Percentiles rank a stretch among this genome's conserved stretches.
These are phyloP conservation scores for Trissolcus japonicus DNA, from an alignment of 2,888 invertebrate genomes.

Conservation along the genomic window DNA sequence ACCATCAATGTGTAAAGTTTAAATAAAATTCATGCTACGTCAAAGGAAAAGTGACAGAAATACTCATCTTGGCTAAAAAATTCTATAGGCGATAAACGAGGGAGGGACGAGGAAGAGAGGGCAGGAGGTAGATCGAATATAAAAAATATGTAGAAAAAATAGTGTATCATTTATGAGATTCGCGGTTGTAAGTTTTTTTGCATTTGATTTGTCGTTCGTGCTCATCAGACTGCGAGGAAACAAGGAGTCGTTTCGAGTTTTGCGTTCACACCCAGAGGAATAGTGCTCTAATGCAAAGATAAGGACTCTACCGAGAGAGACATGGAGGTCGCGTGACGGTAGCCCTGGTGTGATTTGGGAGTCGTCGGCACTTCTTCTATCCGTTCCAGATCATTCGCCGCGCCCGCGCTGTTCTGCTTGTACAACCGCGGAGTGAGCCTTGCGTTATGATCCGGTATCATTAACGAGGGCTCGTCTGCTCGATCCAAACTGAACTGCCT, in stretches of 20 bases:
- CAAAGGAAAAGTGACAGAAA: too few relatives aligned
- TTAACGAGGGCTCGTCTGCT: constrained; percentile 77
- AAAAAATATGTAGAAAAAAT: constrained; percentile 57
- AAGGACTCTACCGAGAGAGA: constrained; percentile 75
- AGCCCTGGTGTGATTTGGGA: constrained; percentile 70
- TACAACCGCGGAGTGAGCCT: constrained; percentile 75
- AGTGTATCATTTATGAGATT: constrained; percentile 37
- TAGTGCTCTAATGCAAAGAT: constrained; percentile 74
- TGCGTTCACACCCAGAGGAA: constrained; percentile 33
- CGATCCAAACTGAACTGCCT: constrained; percentile 85
- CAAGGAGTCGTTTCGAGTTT: constrained; percentile 23
- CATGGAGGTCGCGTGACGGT: constrained; percentile 72
- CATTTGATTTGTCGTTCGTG: constrained; percentile 26
- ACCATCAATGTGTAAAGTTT: too few relatives aligned
- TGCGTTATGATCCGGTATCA: constrained; percentile 46
- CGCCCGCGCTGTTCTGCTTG: constrained; percentile 84
- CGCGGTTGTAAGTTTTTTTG: constrained; percentile 15
- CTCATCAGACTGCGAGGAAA: constrained; percentile 15
- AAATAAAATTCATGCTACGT: too few relatives aligned
- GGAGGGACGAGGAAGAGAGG: too few relatives aligned
- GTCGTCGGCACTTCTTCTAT: constrained; percentile 82
- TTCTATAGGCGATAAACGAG: too few relatives aligned
- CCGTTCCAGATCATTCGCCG: constrained; percentile 82
- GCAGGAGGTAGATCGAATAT: constrained; percentile 24
- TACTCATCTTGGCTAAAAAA: too few relatives aligned